These are phyloP conservation scores for Bilobella aurantiaca DNA, from an alignment of 1,140 invertebrate genomes.

Conservation along the genomic window DNA sequence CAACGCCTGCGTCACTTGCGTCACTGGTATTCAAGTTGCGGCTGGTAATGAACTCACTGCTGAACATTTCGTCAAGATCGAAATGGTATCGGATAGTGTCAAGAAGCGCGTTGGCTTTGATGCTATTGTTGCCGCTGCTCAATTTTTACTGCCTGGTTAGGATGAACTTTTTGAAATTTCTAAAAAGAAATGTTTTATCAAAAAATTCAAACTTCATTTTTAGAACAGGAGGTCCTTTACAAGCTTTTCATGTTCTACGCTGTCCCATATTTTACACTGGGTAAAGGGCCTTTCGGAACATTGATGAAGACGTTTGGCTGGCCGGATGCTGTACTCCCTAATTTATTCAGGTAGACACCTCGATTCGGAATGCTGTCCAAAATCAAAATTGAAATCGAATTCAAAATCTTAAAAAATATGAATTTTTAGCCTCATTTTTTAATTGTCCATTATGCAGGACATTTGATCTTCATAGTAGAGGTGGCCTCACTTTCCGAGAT, in stretches of 20 bases:
- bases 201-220: no score
- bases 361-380: neutral
- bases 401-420: no score
- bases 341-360: slow-evolving; percentile 38
- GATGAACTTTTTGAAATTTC: neutral
- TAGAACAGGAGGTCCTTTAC: slow-evolving; percentile 42
- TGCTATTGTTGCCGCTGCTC: slow-evolving; percentile 39
- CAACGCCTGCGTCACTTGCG: neutral
- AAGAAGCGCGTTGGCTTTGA: slow-evolving; percentile 33
- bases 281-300: slow-evolving; percentile 36
- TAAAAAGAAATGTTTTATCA: no score
- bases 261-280: slow-evolving; percentile 40
- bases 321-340: slow-evolving; percentile 28
- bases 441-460: no score
- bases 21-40: slow-evolving; percentile 3
- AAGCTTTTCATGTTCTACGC: slow-evolving; percentile 38
- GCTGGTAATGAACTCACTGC: slow-evolving; percentile 15
- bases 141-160: slow-evolving; percentile 33
- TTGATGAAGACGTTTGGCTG: slow-evolving; percentile 40
- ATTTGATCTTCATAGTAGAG: slow-evolving; percentile 41
- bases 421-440: no score
- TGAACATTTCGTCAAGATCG: slow-evolving; percentile 9
- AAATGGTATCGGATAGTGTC: neutral
- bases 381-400: neutral
- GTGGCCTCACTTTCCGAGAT: slow-evolving; percentile 42